A percentile compares a stretch with the other conserved stretches of the same genome.
phyloP scores from a whole-genome alignment of 2,797 vertebrate genomes.

The Rhinella marina region DNA sequence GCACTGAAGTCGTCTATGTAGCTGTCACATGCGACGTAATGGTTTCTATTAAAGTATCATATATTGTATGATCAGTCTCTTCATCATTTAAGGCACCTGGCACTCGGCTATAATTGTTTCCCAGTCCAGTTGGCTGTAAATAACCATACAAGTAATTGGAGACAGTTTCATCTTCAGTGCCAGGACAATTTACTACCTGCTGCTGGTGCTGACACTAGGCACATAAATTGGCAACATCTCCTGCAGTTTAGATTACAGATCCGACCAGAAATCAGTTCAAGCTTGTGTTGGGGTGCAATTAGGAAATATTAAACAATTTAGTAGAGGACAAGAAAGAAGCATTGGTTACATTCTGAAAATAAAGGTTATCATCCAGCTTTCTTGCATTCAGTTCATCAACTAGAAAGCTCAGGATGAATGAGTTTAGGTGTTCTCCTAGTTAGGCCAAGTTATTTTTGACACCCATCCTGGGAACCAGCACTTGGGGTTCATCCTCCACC shows the following conservation, averaged over 20 bases:
- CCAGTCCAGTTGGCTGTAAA: slow-evolving; percentile 12
- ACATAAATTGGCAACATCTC: slow-evolving; percentile 22
- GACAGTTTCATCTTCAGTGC: slow-evolving; percentile 13
- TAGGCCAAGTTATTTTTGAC: no score
- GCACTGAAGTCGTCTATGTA: not conserved
- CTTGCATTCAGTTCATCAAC: not conserved
- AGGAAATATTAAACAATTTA: not conserved
- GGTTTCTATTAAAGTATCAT: not conserved
- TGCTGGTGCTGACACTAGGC: not conserved
- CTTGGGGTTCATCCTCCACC: no score
- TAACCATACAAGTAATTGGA: slow-evolving; percentile 18
- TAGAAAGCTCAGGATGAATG: no score
- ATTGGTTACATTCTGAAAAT: not conserved
- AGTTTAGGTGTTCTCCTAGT: no score
- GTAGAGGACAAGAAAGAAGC: not conserved
- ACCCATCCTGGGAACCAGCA: no score
- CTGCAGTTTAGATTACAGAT: slow-evolving; percentile 16
- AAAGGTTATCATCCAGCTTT: not conserved
- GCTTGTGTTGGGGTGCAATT: not conserved
- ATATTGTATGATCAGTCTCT: not conserved
- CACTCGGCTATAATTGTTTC: not conserved
- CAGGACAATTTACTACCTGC: slow-evolving; percentile 23
- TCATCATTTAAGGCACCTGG: not conserved
- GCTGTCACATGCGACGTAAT: not conserved
- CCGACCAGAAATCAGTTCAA: slow-evolving; percentile 4